Evolutionary conservation across 2,797 vertebrate genomes (phyloP), one percentile per base, ranked within the genome.

Genomic region (Spinibarbus caldwelli): DNA sequence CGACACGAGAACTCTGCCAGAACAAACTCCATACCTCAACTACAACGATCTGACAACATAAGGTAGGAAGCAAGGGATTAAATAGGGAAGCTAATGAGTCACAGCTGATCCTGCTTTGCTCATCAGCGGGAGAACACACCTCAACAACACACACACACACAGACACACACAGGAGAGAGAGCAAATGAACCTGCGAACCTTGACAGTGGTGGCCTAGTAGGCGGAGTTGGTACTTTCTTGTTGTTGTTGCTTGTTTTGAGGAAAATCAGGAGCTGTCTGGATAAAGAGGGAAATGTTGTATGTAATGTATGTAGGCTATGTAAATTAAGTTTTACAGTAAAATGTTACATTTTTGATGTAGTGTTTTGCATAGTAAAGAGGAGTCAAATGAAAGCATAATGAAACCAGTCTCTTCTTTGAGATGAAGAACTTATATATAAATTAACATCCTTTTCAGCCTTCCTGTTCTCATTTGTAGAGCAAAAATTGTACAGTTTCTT

Each of bases 161-260:
- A n/a, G n/a, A n/a, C n/a, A n/a, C n/a, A n/a, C n/a, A n/a, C n/a
- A n/a, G n/a, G n/a, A n/a, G n/a, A n/a, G n/a, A n/a, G n/a, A n/a
- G n/a, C n/a, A n/a, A n/a, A n/a, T n/a, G n/a, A n/a, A n/a, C n/a
- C n/a, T n/a, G n/a, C n/a, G n/a, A n/a, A n/a, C n/a, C n/a, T n/a
- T n/a, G n/a, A n/a, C n/a, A n/a, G n/a, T n/a, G 3, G 52, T 31
- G 31, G 29, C 41, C 41, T 73, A 23, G 3, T 17, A 29, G 9
- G 4, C 15, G n/a, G 49, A 41, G n/a, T 15, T 59, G 5, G 10
- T 43, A 43, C 5, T 38, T 31, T 54, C 23, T 38, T 52, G 45
- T 62, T 7, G 41, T 38, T 52, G 45, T 73, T 8, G 29, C 49
- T 71, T 71, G 49, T 57, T 71, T 54, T 81, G 67, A 82, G 36